Evolutionary conservation across 2,888 invertebrate genomes (phyloP).

Genomic region (Brachycybe producta): DNA sequence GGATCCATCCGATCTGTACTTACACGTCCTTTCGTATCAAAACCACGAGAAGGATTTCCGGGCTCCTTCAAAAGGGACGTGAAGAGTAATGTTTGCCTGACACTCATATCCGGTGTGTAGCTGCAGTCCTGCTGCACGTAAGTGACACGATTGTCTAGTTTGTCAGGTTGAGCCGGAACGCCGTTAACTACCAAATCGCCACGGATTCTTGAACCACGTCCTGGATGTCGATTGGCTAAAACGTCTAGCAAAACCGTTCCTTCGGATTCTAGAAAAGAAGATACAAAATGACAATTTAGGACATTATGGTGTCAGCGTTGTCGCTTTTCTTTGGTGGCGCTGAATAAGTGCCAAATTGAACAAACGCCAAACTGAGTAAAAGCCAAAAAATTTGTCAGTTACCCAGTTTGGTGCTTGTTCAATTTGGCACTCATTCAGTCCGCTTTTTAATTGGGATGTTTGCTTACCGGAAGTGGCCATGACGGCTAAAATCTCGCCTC

Average conservation of each 20-base stretch:
- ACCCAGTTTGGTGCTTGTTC: too few species aligned
- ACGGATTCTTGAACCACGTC: constrained; percentile 40
- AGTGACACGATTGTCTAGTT: constrained; percentile 56
- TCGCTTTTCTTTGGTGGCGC: too few species aligned
- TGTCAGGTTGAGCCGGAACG: constrained; percentile 56
- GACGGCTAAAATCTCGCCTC: constrained; percentile 79
- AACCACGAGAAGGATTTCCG: constrained; percentile 37
- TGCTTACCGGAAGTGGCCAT: constrained; percentile 55
- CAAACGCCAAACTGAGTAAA: too few species aligned
- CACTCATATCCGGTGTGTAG: constrained; percentile 73
- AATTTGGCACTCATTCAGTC: too few species aligned
- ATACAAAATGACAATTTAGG: background rate
- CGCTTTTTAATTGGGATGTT: constrained; percentile 3
- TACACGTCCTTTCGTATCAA: constrained; percentile 61
- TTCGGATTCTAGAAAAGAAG: constrained; percentile 48
- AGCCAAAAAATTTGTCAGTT: too few species aligned
- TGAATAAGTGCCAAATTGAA: too few species aligned
- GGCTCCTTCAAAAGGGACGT: constrained; percentile 59
- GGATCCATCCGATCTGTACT: too few species aligned
- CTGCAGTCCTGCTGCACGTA: constrained; percentile 61
- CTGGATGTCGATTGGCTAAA: constrained; percentile 55
- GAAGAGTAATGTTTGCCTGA: constrained; percentile 74
- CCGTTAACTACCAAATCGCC: constrained; percentile 81
- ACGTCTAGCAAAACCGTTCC: constrained; percentile 75
- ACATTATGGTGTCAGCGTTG: too few species aligned